Percentiles rank a stretch among this genome's conserved stretches.
Evolutionary conservation across 1,140 invertebrate species (phyloP).

Genomic region (Phortica variegata): DNA sequence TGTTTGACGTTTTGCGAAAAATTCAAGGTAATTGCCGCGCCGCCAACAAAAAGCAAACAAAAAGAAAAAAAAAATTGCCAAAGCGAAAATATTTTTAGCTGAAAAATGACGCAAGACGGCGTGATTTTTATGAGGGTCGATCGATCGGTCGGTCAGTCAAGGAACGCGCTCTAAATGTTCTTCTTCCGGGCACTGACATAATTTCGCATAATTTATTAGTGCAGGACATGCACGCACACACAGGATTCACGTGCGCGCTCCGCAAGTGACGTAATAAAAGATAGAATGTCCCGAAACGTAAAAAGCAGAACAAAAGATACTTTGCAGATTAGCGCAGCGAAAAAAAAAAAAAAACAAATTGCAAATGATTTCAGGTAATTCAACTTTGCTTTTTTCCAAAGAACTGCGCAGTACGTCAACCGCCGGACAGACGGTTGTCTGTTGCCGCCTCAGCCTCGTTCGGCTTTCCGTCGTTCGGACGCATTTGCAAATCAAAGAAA

Average conservation of each 20-base stretch:
- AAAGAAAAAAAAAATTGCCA: slow-evolving; percentile 19
- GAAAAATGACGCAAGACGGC: slow-evolving; percentile 10
- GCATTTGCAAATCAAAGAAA: slow-evolving; percentile 13
- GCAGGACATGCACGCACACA: slow-evolving; percentile 21
- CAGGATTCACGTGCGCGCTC: slow-evolving; percentile 15
- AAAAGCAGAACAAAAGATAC: too few species aligned
- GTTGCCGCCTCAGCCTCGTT: too few species aligned
- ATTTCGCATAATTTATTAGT: slow-evolving; percentile 45
- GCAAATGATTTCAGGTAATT: slow-evolving; percentile 19
- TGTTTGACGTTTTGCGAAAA: slow-evolving; percentile 52
- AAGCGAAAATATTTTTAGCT: slow-evolving; percentile 39
- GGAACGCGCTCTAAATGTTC: slow-evolving; percentile 49
- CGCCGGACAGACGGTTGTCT: too few species aligned
- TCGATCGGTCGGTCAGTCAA: slow-evolving; percentile 31
- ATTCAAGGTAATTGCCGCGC: slow-evolving; percentile 26
- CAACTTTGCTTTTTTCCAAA: slow-evolving; percentile 16
- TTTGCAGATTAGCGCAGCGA: too few species aligned
- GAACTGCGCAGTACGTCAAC: background rate
- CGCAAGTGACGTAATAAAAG: slow-evolving; percentile 44
- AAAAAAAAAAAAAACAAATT: slow-evolving; percentile 13
- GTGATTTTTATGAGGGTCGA: slow-evolving; percentile 30
- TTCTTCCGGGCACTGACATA: slow-evolving; percentile 42
- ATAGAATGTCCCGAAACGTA: background rate
- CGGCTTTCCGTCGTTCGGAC: too few species aligned
- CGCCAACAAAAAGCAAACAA: background rate